These are phyloP conservation scores for Mellilla xanthometata DNA, from an alignment of 2,888 invertebrate genomes.

Conservation along the genomic window DNA sequence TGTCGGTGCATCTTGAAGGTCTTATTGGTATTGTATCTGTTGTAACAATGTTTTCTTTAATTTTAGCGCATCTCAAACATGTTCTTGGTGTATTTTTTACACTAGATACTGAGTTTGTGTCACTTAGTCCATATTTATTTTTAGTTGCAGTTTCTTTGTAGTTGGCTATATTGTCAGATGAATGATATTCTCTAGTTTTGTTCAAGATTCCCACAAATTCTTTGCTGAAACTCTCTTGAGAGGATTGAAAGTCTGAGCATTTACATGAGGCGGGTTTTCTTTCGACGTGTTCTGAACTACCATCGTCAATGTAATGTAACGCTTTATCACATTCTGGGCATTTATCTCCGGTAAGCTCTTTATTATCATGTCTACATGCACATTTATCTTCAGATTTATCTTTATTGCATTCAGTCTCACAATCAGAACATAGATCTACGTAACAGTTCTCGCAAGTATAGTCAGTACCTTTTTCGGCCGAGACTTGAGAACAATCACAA, in stretches of 20 bases:
- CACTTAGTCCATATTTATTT: slow-evolving; percentile 63
- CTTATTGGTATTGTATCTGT: slow-evolving; percentile 58
- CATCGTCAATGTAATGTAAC: slow-evolving; percentile 70
- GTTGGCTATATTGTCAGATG: slow-evolving; percentile 71
- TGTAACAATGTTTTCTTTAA: slow-evolving; percentile 75
- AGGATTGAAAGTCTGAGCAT: slow-evolving; percentile 73
- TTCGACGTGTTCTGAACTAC: slow-evolving; percentile 66
- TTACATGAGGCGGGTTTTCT: slow-evolving; percentile 61
- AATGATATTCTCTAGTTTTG: slow-evolving; percentile 73
- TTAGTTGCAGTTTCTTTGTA: slow-evolving; percentile 58
- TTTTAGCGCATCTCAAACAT: slow-evolving; percentile 75
- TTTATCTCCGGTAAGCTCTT: slow-evolving; percentile 51
- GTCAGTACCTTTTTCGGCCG: slow-evolving; percentile 68
- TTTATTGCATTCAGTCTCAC: slow-evolving; percentile 62
- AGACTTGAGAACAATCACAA: slow-evolving; percentile 66
- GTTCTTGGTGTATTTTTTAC: slow-evolving; percentile 68
- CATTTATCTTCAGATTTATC: slow-evolving; percentile 55
- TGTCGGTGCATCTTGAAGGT: slow-evolving; percentile 64
- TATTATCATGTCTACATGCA: slow-evolving; percentile 51
- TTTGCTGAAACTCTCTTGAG: slow-evolving; percentile 73
- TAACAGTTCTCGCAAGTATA: slow-evolving; percentile 74
- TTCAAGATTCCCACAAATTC: slow-evolving; percentile 58
- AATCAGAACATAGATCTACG: slow-evolving; percentile 70
- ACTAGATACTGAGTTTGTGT: slow-evolving; percentile 56
- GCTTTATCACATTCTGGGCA: slow-evolving; percentile 71